Base-by-base conservation (phyloP, 2,888 invertebrate genomes). In the Tiphia femorata region DNA sequence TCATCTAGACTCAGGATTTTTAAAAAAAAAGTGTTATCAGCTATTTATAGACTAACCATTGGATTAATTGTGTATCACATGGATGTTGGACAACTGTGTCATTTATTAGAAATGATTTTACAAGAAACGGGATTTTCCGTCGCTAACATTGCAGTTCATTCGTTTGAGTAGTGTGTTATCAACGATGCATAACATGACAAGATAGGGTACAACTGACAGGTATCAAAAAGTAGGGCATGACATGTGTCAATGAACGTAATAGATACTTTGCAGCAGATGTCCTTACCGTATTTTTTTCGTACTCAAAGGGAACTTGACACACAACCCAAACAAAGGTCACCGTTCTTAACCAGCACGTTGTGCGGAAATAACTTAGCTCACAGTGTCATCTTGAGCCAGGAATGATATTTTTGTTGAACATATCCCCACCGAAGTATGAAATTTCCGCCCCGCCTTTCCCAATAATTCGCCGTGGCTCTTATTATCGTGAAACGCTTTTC, bases 401-500 rank as follows among this genome's bases (percentile, higher is more conserved):
- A 64, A 58, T 25, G 64, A 69, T 70, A 64, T 67, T 64, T 67
- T 49, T 53, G 59, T 38, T 49, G 38, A 49, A 47, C 51, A 57
- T 58, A 70, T 67, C 70, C 64, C 67, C 70, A 67, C 70, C 50
- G 51, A 60, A 64, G 57, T 50, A 47, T 57, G 57, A 66, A 66
- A 58, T 62, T 54, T 56, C 59, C 43, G 49, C 49, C 46, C 35
- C 64, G 58, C 55, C 55, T 41, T 23, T 4, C n/a, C n/a, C n/a
- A n/a, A n/a, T n/a, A n/a, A n/a, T n/a, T n/a, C n/a, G n/a, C n/a
- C n/a, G n/a, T n/a, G n/a, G n/a, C n/a, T n/a, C n/a, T n/a, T n/a
- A n/a, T n/a, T n/a, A n/a, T n/a, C n/a, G n/a, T n/a, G n/a, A n/a
- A n/a, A n/a, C 17, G 14, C 25, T 6, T 25, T 25, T 25, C 25